These are phyloP conservation scores for Heterohyrax brucei DNA, from an alignment of 2,797 vertebrate species.

Conservation along the genomic window DNA sequence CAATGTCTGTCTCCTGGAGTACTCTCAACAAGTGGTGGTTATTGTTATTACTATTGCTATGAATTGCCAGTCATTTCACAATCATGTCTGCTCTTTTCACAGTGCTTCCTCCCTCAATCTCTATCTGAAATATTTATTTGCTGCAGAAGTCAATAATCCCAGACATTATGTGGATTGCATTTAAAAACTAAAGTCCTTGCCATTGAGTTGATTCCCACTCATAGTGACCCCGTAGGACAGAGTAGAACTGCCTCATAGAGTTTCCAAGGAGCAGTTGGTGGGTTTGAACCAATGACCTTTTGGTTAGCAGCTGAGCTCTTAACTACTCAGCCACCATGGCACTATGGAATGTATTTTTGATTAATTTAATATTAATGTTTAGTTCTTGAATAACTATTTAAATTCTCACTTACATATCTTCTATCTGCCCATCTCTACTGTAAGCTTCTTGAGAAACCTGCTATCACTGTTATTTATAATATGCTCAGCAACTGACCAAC, in stretches of 20 bases:
- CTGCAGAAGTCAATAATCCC: not conserved
- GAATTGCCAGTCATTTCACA: not conserved
- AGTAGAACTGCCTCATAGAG: no score
- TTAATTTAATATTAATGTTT: not conserved
- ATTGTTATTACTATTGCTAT: not conserved
- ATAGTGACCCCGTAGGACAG: no score
- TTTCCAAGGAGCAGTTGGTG: no score
- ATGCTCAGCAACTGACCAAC: not conserved
- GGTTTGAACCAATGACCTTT: no score
- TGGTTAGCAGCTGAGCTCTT: no score
- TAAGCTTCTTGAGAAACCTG: not conserved
- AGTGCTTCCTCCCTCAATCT: not conserved
- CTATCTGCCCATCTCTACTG: not conserved
- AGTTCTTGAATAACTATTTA: slow-evolving; percentile 10
- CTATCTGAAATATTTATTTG: not conserved
- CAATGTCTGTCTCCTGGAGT: not conserved
- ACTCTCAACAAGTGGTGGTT: not conserved
- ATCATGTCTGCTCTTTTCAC: not conserved
- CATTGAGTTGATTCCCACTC: no score
- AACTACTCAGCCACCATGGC: no score
- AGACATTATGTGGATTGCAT: not conserved
- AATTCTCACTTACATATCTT: not conserved
- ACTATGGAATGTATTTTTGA: not conserved
- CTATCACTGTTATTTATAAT: not conserved
- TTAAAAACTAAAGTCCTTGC: no score